Evolutionary conservation across 2,888 invertebrate species (phyloP).

Genomic region (Diloba caeruleocephala): DNA sequence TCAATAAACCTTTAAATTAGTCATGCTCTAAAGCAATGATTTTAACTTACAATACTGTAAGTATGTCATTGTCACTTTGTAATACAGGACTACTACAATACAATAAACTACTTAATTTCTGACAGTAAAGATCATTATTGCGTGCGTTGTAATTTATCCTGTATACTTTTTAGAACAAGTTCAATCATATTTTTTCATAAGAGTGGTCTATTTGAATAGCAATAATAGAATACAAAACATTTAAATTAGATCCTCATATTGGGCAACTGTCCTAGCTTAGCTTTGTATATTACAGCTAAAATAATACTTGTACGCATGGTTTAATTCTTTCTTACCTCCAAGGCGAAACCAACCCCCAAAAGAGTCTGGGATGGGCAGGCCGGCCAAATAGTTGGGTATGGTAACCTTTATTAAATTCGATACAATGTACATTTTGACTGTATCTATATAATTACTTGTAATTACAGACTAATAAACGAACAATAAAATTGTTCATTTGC

Average conservation of each 20-base stretch:
- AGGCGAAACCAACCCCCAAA: slow-evolving; percentile 96
- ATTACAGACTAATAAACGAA: too few relatives aligned
- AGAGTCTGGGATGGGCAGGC: slow-evolving; percentile 95
- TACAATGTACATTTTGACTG: slow-evolving; percentile 92
- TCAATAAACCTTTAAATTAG: too few relatives aligned
- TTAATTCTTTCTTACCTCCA: slow-evolving; percentile 89
- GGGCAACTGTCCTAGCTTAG: not conserved
- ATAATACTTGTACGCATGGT: slow-evolving; percentile 24
- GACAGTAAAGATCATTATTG: slow-evolving; percentile 35
- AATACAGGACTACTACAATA: too few relatives aligned
- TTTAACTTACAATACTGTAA: too few relatives aligned
- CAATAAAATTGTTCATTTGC: too few relatives aligned
- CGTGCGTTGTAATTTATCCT: slow-evolving; percentile 9
- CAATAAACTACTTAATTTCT: too few relatives aligned
- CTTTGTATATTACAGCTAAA: not conserved
- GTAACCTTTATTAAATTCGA: slow-evolving; percentile 93
- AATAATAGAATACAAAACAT: too few relatives aligned
- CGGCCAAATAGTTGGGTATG: slow-evolving; percentile 95
- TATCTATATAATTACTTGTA: not conserved
- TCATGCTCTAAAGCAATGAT: too few relatives aligned
- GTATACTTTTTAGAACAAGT: slow-evolving; percentile 17
- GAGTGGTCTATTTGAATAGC: too few relatives aligned
- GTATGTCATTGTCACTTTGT: too few relatives aligned
- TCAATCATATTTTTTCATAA: too few relatives aligned
- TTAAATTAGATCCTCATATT: too few relatives aligned